These are phyloP conservation scores for Hystrix cristata DNA, from an alignment of 2,113 vertebrate genomes.

Conservation along the genomic window DNA sequence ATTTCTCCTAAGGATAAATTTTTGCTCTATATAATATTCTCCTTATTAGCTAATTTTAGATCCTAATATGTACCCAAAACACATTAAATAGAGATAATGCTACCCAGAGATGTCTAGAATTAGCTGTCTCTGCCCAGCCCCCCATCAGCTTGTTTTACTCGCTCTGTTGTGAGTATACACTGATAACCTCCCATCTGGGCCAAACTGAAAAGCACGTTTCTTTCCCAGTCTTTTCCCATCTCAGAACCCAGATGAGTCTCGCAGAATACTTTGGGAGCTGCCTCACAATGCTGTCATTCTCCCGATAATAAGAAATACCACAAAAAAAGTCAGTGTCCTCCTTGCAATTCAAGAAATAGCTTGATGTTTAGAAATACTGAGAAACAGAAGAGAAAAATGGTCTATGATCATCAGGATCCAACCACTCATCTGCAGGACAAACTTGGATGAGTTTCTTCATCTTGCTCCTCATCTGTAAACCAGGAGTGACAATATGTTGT, in stretches of 20 bases:
- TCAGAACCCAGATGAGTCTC: slow-evolving; percentile 17
- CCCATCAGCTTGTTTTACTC: not conserved
- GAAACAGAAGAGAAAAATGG: not conserved
- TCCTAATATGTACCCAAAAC: not conserved
- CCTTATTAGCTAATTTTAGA: slow-evolving; percentile 22
- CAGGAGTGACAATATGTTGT: not conserved
- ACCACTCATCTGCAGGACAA: not conserved
- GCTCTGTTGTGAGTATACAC: not conserved
- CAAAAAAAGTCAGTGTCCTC: not conserved
- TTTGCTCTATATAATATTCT: not conserved
- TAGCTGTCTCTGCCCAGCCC: not conserved
- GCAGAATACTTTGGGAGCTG: not conserved
- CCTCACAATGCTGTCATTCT: not conserved
- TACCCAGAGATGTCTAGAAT: not conserved
- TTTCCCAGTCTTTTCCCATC: not conserved
- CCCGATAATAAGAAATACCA: not conserved
- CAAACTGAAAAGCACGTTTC: slow-evolving; percentile 44
- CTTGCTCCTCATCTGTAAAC: not conserved
- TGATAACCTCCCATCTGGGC: not conserved
- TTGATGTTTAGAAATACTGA: not conserved
- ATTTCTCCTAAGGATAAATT: not conserved
- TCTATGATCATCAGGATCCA: not conserved
- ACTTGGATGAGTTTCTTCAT: not conserved
- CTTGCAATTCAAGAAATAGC: not conserved
- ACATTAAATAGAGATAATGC: not conserved